Percentiles rank a stretch among this genome's conserved stretches.
Conservation (phyloP, 2,888 invertebrate genomes). For the Ectemnius continuus region DNA sequence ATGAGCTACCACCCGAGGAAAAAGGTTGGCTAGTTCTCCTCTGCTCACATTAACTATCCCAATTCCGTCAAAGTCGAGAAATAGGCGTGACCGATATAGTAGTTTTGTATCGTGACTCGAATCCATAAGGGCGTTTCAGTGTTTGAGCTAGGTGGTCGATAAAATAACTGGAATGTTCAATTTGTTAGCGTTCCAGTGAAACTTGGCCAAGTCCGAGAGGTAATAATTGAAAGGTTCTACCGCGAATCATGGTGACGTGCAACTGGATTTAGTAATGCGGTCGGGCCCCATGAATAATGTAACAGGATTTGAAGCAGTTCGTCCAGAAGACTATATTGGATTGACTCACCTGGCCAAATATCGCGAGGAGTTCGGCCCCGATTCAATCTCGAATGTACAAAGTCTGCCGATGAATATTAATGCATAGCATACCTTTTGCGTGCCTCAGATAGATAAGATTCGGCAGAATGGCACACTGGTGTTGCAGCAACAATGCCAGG, state of each 20-base stretch:
- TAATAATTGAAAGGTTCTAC: neutral
- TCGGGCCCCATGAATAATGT: conserved; percentile 51
- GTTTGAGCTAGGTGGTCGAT: no score
- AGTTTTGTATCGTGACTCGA: neutral
- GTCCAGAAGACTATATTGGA: conserved; percentile 28
- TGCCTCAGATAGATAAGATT: conserved; percentile 14
- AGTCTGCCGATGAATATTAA: conserved; percentile 52
- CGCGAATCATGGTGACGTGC: conserved; percentile 22
- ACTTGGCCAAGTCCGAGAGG: neutral
- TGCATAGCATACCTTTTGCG: neutral
- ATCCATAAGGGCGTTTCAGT: no score
- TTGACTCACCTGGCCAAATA: conserved; percentile 48
- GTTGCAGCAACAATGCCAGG: neutral
- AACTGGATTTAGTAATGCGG: conserved; percentile 35
- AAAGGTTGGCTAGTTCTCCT: conserved; percentile 79
- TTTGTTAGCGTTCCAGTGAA: neutral
- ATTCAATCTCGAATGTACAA: conserved; percentile 46
- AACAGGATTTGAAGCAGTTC: conserved; percentile 25
- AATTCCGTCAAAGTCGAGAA: no score
- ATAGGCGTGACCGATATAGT: neutral
- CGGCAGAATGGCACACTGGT: neutral
- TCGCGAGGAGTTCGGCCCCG: conserved; percentile 49
- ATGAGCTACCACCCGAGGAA: conserved; percentile 82
- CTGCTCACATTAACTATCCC: neutral
- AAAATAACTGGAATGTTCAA: no score